phyloP scores from a whole-genome alignment of 2,113 vertebrate genomes.

The Petromus typicus region DNA sequence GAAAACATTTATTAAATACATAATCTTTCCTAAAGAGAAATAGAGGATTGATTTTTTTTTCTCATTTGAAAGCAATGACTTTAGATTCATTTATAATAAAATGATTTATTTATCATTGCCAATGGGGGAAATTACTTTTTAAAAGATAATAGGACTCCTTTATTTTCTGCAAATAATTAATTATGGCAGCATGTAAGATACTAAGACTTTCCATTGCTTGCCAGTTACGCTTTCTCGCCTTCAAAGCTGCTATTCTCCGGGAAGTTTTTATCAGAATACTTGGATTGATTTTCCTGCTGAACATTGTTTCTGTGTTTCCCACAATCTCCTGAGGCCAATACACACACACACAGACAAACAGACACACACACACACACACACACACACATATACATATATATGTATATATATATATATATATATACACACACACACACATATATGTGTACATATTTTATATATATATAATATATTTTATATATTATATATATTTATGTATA shows the following conservation, averaged over 20 bases:
- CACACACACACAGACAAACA: neutral
- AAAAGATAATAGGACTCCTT: constrained; percentile 44
- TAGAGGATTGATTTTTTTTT: constrained; percentile 47
- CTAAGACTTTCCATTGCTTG: neutral
- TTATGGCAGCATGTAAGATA: neutral
- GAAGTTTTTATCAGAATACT: constrained; percentile 4
- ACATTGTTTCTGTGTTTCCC: constrained; percentile 6
- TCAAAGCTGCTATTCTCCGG: constrained; percentile 8
- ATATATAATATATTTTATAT: no score
- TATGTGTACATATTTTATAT: no score
- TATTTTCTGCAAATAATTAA: constrained; percentile 59
- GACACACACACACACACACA: neutral
- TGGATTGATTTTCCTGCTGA: neutral
- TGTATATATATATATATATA: neutral
- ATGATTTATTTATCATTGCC: constrained; percentile 66
- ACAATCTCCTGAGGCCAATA: constrained; percentile 1
- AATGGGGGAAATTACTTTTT: constrained; percentile 49
- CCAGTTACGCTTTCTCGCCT: neutral
- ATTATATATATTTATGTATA: no score
- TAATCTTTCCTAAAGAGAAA: constrained; percentile 65
- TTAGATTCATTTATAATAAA: constrained; percentile 56
- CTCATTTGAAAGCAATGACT: constrained; percentile 66
- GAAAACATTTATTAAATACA: constrained; percentile 68
- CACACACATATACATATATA: no score
- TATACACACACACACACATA: no score